Percentiles rank a stretch among this genome's conserved stretches.
These are phyloP conservation scores for Pogonus chalceus DNA, from an alignment of 1,140 invertebrate genomes.

Conservation along the genomic window DNA sequence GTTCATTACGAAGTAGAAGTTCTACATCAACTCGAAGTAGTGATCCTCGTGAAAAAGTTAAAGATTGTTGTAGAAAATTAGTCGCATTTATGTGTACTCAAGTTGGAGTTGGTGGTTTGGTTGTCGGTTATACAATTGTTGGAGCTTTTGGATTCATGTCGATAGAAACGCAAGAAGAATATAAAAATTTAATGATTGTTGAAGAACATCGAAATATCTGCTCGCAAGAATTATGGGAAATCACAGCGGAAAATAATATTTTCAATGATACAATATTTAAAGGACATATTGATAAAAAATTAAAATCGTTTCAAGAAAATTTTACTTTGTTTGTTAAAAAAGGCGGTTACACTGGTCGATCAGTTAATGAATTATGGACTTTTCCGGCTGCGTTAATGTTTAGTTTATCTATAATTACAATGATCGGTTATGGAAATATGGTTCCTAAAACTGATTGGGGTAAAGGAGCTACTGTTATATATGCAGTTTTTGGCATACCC, in stretches of 20 bases:
- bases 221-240: conserved; percentile 59
- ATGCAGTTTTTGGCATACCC: conserved; percentile 91
- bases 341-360: conserved; percentile 69
- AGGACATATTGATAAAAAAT: conserved; percentile 48
- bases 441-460: conserved; percentile 85
- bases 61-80: conserved; percentile 73
- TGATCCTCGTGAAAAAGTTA: conserved; percentile 59
- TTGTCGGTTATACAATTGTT: conserved; percentile 89
- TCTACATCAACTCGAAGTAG: conserved; percentile 53
- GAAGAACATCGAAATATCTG: conserved; percentile 40
- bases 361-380: conserved; percentile 63
- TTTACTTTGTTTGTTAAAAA: conserved; percentile 59
- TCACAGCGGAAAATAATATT: conserved; percentile 60
- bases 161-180: conserved; percentile 67
- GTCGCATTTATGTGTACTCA: conserved; percentile 87
- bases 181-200: conserved; percentile 39
- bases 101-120: conserved; percentile 88
- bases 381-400: conserved; percentile 82
- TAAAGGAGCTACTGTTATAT: conserved; percentile 84
- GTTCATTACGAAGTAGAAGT: conserved; percentile 52
- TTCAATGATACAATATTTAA: conserved; percentile 67
- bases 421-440: conserved; percentile 93
- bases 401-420: conserved; percentile 77
- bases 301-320: conserved; percentile 60
- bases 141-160: conserved; percentile 86